phyloP scores from a whole-genome alignment of 2,797 vertebrate genomes.

The Toxotes lorentzi region DNA sequence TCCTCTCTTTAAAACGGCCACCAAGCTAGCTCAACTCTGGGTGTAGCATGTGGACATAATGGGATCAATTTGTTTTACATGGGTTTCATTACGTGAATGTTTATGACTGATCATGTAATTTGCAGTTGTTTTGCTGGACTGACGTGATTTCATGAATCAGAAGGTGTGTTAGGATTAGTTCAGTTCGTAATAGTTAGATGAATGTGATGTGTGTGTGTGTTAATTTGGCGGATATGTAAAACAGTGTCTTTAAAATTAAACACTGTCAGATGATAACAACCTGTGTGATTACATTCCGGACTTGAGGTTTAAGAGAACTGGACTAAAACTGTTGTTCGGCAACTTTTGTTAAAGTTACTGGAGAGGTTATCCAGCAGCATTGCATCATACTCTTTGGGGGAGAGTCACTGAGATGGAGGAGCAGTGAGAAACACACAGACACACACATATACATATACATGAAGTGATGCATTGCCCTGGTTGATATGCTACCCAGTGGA shows the following conservation, averaged over 20 bases:
- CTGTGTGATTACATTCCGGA: not conserved
- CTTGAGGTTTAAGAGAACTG: not conserved
- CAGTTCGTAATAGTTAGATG: not conserved
- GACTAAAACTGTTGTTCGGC: not conserved
- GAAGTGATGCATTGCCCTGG: conserved; percentile 37
- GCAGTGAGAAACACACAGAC: not conserved
- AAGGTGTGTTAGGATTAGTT: conserved; percentile 1
- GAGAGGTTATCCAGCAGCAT: not conserved
- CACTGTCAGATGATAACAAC: conserved; percentile 8
- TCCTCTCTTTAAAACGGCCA: conserved; percentile 10
- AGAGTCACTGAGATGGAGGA: conserved; percentile 2
- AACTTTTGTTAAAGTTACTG: conserved; percentile 9
- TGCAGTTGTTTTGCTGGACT: conserved; percentile 7
- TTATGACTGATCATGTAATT: not conserved
- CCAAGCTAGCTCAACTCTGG: not conserved
- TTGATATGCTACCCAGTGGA: conserved; percentile 18
- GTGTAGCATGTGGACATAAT: not conserved
- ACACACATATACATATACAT: conserved; percentile 18
- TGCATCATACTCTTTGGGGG: conserved; percentile 8
- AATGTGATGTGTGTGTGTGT: not conserved
- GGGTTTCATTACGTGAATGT: not conserved
- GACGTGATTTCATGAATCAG: conserved; percentile 18
- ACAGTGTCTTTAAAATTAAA: not conserved
- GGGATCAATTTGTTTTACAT: not conserved
- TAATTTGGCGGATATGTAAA: conserved; percentile 3